Conservation (phyloP, 2,797 vertebrate genomes). For the Schizopygopsis pylzovi region DNA sequence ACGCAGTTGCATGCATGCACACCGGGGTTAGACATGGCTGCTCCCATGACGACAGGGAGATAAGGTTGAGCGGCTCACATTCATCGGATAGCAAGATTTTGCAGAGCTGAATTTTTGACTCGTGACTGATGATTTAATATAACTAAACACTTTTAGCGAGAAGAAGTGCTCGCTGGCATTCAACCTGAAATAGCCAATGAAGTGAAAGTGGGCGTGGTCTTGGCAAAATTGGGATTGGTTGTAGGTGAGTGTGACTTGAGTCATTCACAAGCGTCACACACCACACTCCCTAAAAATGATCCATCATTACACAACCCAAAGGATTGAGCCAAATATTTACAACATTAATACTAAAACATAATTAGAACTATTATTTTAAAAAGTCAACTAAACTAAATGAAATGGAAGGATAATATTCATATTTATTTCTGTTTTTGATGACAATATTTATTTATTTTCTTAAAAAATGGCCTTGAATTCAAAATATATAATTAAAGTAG, state of each 20-base stretch:
- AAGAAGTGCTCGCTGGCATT: not conserved
- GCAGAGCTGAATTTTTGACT: not conserved
- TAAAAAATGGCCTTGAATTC: not conserved
- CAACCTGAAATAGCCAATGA: not conserved
- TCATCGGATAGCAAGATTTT: not conserved
- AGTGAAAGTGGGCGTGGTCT: not conserved
- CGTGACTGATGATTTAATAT: not conserved
- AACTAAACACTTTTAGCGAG: not conserved
- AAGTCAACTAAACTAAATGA: not conserved
- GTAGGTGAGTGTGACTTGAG: not conserved
- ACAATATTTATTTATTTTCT: not conserved
- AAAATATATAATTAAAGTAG: not conserved
- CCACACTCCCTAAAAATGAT: not conserved
- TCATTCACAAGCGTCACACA: slow-evolving; percentile 22
- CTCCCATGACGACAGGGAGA: slow-evolving; percentile 8
- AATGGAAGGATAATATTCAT: not conserved
- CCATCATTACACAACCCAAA: not conserved
- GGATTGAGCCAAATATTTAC: not conserved
- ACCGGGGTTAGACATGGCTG: not conserved
- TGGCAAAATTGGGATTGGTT: not conserved
- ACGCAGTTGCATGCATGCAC: not conserved
- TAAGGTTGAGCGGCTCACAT: not conserved
- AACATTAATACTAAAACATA: not conserved
- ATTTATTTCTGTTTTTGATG: not conserved
- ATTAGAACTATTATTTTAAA: not conserved